phyloP scores from a whole-genome alignment of 2,797 vertebrate genomes.

The Dicrostonyx torquatus region DNA sequence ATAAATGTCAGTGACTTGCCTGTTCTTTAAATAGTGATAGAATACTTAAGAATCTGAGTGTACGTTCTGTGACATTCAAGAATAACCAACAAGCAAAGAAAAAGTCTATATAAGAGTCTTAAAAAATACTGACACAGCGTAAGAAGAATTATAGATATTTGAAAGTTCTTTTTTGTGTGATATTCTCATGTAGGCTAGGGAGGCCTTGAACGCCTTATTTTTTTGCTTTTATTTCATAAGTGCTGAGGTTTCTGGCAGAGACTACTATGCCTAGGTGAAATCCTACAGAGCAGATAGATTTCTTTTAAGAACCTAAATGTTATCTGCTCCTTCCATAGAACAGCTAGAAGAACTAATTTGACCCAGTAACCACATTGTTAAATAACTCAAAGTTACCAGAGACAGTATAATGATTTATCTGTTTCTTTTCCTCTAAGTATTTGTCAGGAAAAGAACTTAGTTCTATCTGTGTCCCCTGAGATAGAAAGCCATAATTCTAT shows the following conservation, averaged over 20 bases:
- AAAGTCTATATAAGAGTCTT: background rate
- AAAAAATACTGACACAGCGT: background rate
- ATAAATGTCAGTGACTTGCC: constrained; percentile 38
- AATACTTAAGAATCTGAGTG: background rate
- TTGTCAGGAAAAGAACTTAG: constrained; percentile 62
- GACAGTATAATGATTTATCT: constrained; percentile 46
- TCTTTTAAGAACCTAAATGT: constrained; percentile 27
- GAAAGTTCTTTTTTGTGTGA: background rate
- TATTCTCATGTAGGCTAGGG: background rate
- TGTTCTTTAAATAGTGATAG: constrained; percentile 21
- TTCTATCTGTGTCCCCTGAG: constrained; percentile 29
- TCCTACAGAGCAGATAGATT: background rate
- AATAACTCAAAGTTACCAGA: constrained; percentile 55
- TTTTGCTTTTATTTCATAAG: background rate
- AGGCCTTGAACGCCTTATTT: background rate
- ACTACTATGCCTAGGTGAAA: background rate
- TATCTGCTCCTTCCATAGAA: constrained; percentile 2
- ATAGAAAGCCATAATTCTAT: constrained; percentile 57
- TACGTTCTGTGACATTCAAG: constrained; percentile 30
- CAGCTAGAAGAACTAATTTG: constrained; percentile 22
- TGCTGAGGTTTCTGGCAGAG: background rate
- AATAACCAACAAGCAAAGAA: constrained; percentile 27
- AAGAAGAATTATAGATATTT: constrained; percentile 32
- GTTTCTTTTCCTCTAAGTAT: constrained; percentile 51
- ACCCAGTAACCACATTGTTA: background rate